Conservation (phyloP, 2,888 invertebrate species). For the Alviniconcha strummeri region DNA sequence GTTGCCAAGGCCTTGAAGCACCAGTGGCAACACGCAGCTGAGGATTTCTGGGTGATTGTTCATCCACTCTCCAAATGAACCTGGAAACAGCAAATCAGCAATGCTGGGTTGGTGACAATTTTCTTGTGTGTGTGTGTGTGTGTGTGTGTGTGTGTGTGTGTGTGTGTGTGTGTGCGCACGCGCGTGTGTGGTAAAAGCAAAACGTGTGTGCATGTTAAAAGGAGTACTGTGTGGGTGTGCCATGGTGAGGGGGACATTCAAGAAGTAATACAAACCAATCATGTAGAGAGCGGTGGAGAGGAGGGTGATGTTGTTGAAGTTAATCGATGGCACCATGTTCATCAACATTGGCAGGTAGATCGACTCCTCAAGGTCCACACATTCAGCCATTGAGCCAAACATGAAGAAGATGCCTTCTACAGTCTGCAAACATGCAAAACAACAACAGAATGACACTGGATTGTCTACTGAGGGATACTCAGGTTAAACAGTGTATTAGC, state of each 20-base stretch:
- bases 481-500: no score
- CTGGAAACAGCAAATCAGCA: slow-evolving; percentile 70
- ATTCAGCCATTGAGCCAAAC: slow-evolving; percentile 77
- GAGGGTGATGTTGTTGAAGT: slow-evolving; percentile 79
- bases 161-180: no score
- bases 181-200: no score
- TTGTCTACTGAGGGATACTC: no score
- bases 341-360: slow-evolving; percentile 79
- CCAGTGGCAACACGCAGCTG: slow-evolving; percentile 81
- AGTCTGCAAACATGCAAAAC: slow-evolving; percentile 68
- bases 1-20: slow-evolving; percentile 80
- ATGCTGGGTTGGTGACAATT: background rate
- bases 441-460: background rate
- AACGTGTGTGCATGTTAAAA: no score
- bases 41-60: slow-evolving; percentile 82
- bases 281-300: slow-evolving; percentile 85
- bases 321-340: slow-evolving; percentile 79
- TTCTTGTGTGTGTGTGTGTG: no score
- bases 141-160: no score
- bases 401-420: slow-evolving; percentile 82
- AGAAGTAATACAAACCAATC: slow-evolving; percentile 77
- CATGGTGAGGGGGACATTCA: no score
- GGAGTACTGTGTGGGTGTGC: no score
- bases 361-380: slow-evolving; percentile 78
- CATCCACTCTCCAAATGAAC: slow-evolving; percentile 91